Conservation (phyloP, 2,113 vertebrate genomes). For the Ardeotis arabs region DNA sequence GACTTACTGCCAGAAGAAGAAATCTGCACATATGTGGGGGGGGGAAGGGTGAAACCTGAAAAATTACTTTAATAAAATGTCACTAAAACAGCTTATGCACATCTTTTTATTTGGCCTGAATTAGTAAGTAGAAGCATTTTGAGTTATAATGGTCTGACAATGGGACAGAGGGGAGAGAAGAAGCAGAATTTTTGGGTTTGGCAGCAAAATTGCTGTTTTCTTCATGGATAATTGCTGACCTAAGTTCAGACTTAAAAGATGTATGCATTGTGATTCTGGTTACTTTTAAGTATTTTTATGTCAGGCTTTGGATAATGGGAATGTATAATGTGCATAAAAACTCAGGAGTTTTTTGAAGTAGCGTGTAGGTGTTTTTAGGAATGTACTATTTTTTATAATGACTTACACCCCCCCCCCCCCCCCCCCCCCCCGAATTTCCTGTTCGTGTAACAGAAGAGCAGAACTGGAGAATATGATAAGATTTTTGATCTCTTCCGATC, state of each 20-base stretch:
- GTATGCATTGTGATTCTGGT: not conserved
- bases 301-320: not conserved
- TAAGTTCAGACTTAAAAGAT: not conserved
- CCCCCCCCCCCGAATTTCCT: not conserved
- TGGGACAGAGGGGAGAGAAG: not conserved
- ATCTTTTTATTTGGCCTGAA: conserved; percentile 4
- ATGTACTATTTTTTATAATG: not conserved
- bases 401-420: accelerated
- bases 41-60: conserved; percentile 33
- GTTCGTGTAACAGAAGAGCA: not conserved
- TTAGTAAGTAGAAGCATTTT: not conserved
- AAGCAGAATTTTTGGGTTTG: not conserved
- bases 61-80: conserved; percentile 49
- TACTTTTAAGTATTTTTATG: not conserved
- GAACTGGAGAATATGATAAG: not conserved
- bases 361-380: not conserved
- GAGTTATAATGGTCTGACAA: not conserved
- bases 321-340: not conserved
- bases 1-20: conserved; percentile 21
- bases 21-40: not conserved
- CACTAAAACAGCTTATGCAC: not conserved
- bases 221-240: not conserved
- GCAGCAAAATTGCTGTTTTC: not conserved
- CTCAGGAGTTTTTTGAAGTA: not conserved
- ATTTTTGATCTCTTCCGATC: not conserved